Base-by-base conservation (phyloP, 35 echinoderm and acorn worm species). In the Apostichopus californicus region DNA sequence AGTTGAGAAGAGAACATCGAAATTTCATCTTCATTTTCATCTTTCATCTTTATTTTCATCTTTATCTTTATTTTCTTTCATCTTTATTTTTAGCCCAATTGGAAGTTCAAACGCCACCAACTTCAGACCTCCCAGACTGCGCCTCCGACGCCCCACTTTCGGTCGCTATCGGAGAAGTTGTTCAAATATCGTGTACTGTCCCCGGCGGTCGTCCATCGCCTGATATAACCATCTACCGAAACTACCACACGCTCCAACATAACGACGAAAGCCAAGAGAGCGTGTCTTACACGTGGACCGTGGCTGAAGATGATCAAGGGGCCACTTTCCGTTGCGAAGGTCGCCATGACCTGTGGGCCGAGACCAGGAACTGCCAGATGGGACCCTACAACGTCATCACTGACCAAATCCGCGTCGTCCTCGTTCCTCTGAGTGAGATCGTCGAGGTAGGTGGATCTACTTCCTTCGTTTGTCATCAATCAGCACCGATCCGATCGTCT, bases 401-500 rank as follows among this genome's bases (percentile, higher is more conserved):
- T 1, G 86, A 89, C 60, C 86, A 61, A 5, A 53, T 89, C 17
- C 61, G 54, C 20, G 46, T 89, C 4, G 86, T 89, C 12, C 86
- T 89, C 15, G 86, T 89, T 8, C 86, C 86, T 28, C 46, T 89
- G 28, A 89, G 86, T 64, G 68, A 68, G 2, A 55, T 72, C 17
- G 86, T 89, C 46, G 53, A 18, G 12, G 86, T 75, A 1, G 86
- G 86, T 12, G 68, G 46, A n/a, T 75, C 86, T 5, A 89, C 86
- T 54, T 68, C 86, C 13, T 89, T 89, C 57, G 86, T 89, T 26
- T 89, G 86, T 72, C 86, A 75, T 72, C 86, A 89, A 64, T 89
- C 86, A 9, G 86, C 86, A 23, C 86, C 86, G 18, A 15, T 89
- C 12, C 60, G 68, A 55, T 89, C 86, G 1, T 18, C 86, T 2